Evolutionary conservation across 2,888 invertebrate genomes (phyloP), one percentile per base, ranked within the genome.

Genomic region (Lasius platythorax): DNA sequence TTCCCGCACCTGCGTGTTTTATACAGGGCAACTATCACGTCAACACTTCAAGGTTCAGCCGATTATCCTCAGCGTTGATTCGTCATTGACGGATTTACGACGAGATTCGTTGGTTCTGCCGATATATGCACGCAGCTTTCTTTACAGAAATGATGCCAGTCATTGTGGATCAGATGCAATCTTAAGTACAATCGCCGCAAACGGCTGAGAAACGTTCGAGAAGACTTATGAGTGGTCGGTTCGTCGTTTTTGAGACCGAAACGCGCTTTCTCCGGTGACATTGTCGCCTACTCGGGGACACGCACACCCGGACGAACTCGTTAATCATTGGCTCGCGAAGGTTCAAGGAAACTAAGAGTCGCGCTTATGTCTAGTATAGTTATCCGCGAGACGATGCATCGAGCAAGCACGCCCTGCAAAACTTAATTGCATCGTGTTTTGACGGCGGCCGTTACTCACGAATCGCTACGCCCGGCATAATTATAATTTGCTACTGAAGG

Each of bases 401-500:
- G 12, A 23, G 46, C 43, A 37, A 30, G 33, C 53, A 66, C 68
- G 72, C 46, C 18, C 66, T 50, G 58, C 58, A 37, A 67, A 66
- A 72, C 18, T 81, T 73, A 82, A 82, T 76, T 82, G 72, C 72
- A 75, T 66, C 72, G 67, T 73, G 53, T 28, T 70, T 53, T 78
- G 46, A 50, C 40, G 64, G 18, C 30, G 82, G 50, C 61, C 86
- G 85, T 90, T 88, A 84, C 81, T 87, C 85, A 85, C 82, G 67
- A 58, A 86, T 83, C 78, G 76, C 79, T 50, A 70, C 76, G 43
- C 50, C 75, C 53, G 33, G 23, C 43, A 67, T 87, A 88, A 90
- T 90, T 90, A 87, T 88, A 90, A 90, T 90, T 88, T 58, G 88
- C 88, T 87, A 87, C 82, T 85, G 88, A 90, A 90, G 90, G 90